A percentile compares a stretch with the other conserved stretches of the same genome.
These are phyloP conservation scores for Drosophila gaucha DNA, from an alignment of 2,888 invertebrate genomes.

Conservation along the genomic window DNA sequence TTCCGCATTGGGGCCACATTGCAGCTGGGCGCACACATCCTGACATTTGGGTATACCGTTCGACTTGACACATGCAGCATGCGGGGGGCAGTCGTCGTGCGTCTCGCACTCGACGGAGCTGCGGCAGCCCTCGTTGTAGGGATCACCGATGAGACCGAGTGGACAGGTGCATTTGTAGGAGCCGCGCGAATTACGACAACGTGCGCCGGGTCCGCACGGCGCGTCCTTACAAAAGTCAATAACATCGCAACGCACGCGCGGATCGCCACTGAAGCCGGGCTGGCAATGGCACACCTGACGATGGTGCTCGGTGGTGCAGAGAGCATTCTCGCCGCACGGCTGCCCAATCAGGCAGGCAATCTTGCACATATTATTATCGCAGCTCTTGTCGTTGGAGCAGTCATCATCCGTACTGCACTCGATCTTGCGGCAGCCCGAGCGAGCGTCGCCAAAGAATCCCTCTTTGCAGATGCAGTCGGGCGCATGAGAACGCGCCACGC, in stretches of 20 bases:
- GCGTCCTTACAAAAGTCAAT: slow-evolving; percentile 92
- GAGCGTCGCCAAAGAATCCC: slow-evolving; percentile 93
- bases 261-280: slow-evolving; percentile 94
- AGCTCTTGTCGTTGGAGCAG: slow-evolving; percentile 93
- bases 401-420: slow-evolving; percentile 90
- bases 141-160: slow-evolving; percentile 92
- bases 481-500: slow-evolving; percentile 89
- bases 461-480: slow-evolving; percentile 91
- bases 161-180: slow-evolving; percentile 93
- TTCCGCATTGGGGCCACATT: slow-evolving; percentile 93
- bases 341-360: slow-evolving; percentile 93
- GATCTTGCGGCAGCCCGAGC: slow-evolving; percentile 91
- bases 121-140: slow-evolving; percentile 93
- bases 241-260: slow-evolving; percentile 88
- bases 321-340: slow-evolving; percentile 93
- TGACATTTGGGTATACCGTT: slow-evolving; percentile 92
- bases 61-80: slow-evolving; percentile 90
- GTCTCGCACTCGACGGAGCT: slow-evolving; percentile 92
- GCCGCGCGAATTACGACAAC: slow-evolving; percentile 92
- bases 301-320: slow-evolving; percentile 94
- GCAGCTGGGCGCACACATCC: slow-evolving; percentile 91
- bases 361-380: slow-evolving; percentile 93
- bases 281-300: slow-evolving; percentile 92
- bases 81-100: slow-evolving; percentile 92
- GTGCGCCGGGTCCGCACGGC: slow-evolving; percentile 92